These are phyloP conservation scores for Mesorhabditis spiculigera DNA, from an alignment of 2,888 invertebrate genomes.

Conservation along the genomic window DNA sequence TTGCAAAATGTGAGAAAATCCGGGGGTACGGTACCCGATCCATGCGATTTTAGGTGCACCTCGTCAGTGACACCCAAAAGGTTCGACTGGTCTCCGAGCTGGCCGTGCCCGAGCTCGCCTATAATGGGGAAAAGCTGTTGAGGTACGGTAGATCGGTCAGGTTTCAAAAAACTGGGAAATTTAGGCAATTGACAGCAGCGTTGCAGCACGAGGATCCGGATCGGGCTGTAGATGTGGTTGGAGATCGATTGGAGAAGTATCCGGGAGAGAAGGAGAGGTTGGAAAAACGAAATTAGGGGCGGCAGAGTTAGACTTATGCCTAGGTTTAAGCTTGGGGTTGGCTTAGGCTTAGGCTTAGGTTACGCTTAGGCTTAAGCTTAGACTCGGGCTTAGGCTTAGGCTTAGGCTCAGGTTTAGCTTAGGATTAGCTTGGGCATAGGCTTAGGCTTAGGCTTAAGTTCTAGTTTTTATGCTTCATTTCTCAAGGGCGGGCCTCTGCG, in stretches of 20 bases:
- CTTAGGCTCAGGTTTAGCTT: neutral
- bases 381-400: no score
- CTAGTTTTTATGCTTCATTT: neutral
- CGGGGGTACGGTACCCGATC: neutral
- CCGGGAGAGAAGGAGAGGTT: conserved; percentile 3
- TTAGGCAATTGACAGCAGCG: neutral
- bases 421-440: no score
- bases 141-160: neutral
- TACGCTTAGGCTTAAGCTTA: neutral
- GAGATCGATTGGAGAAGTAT: neutral
- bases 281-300: neutral
- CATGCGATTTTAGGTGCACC: neutral
- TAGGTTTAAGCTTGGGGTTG: neutral
- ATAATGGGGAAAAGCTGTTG: conserved; percentile 3
- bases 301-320: no score
- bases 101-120: neutral
- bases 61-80: neutral
- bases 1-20: neutral
- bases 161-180: no score
- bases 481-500: neutral
- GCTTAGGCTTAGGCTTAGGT: neutral
- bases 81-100: neutral
- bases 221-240: neutral
- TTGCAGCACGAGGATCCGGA: neutral
- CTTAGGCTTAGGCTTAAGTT: no score